phyloP scores from a whole-genome alignment of 2,797 vertebrate genomes.

The Heteromormyrus szaboi region DNA sequence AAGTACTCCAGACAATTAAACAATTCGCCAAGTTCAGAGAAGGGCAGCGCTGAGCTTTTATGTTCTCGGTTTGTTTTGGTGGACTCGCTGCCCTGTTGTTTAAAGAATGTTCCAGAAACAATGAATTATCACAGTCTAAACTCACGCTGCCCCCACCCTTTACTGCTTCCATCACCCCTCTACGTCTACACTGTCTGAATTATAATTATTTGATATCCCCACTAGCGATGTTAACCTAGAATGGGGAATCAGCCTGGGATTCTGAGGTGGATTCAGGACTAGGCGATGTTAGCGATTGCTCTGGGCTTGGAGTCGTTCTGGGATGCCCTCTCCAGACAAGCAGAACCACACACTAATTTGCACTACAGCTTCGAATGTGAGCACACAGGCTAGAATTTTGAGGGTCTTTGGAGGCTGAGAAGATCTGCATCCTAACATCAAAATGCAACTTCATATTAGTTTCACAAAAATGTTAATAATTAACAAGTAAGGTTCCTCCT shows the following conservation, averaged over 20 bases:
- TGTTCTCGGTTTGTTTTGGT: neutral
- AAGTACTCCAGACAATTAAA: neutral
- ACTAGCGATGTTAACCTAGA: neutral
- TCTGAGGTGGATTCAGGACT: neutral
- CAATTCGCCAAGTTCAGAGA: neutral
- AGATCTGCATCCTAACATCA: neutral
- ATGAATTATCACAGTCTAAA: neutral
- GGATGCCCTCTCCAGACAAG: neutral
- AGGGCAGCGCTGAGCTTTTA: neutral
- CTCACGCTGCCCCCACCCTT: neutral
- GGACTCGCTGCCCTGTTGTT: neutral
- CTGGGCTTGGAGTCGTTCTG: neutral
- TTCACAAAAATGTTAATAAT: neutral
- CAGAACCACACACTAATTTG: neutral
- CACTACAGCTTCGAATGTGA: neutral
- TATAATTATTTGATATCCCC: conserved; percentile 13
- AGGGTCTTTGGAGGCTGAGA: neutral
- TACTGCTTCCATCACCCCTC: neutral
- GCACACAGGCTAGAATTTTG: neutral
- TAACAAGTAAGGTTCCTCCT: neutral
- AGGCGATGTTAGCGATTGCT: neutral
- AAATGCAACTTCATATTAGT: neutral
- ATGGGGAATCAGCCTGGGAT: neutral
- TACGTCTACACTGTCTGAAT: neutral
- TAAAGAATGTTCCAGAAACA: conserved; percentile 8